Evolutionary conservation across 37 sponge, comb jelly and placozoan genomes (phyloP), one percentile per base, ranked within the genome.

Genomic region (Lycopodina hypogea): DNA sequence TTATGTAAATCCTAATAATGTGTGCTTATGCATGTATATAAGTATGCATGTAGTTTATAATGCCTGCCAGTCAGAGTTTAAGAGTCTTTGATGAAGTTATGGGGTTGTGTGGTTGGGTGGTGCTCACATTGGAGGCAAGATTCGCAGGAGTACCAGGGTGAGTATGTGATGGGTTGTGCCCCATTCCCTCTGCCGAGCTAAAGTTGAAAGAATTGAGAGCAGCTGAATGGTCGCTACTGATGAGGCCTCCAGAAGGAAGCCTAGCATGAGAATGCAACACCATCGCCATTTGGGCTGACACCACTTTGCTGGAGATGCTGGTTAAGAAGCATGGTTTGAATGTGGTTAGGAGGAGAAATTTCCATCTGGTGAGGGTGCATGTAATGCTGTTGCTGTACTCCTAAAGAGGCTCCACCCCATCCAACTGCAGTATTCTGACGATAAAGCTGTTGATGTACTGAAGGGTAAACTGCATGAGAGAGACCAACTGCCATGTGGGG

Each of bases 271-370:
- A 4, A 37, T 19, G 37, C 21, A 58, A 8, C 21, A 9, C 30
- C 66, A 62, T 66, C 65, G 58, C 75, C 75, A 56, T 30, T 70
- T 19, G 17, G 34, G 48, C 66, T 75, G 68, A 69, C 75, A 42
- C 42, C 69, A 15, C 42, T 15, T 42, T 58, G 61, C 42, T 76
- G 76, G 41, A 59, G 76, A 33, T 74, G 64, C 30, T 86, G 78
- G 30, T 55, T 65, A 36, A 79, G 56, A 11, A 79, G 66, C 75
- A 86, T 55, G 59, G 52, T 69, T 0, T 69, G 69, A 56, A 76
- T 75, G 84, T 83, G 84, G 34, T 56, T 55, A 0, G 84, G 86
- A 19, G 80, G 75, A 40, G 80, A 79, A 30, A 75, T 40, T 56
- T 36, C 32, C 41, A 76, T 76, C 35, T 53, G 76, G 34, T 66